phyloP scores from a whole-genome alignment of 30 jellyfish, hydroid and myxozoan species.

The Rhopilema esculentum region DNA sequence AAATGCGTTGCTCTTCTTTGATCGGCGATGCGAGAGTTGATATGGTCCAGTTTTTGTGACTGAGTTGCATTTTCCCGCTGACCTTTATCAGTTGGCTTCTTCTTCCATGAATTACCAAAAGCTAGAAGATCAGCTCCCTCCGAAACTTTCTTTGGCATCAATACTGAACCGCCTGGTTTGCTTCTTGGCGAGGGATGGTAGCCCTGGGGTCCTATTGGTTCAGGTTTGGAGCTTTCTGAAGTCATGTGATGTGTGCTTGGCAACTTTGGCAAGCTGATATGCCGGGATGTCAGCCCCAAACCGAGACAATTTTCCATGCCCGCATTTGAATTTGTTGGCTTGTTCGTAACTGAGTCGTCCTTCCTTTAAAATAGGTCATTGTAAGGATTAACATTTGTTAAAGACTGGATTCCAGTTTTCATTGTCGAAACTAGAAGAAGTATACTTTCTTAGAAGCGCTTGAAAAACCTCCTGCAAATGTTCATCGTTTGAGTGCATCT shows the following conservation, averaged over 20 bases:
- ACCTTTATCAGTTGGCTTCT: not conserved
- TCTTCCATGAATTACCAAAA: conserved; percentile 2
- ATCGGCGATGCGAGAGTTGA: not conserved
- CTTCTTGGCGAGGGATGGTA: not conserved
- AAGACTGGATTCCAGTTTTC: too few species aligned
- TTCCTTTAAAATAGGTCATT: not conserved
- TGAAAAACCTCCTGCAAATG: too few species aligned
- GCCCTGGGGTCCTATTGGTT: not conserved
- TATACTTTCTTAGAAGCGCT: too few species aligned
- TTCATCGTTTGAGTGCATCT: too few species aligned
- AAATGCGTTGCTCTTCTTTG: not conserved
- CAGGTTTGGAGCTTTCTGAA: not conserved
- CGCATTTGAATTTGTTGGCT: not conserved
- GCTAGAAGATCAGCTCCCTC: not conserved
- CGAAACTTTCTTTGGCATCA: not conserved
- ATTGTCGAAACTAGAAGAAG: too few species aligned
- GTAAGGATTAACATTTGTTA: too few species aligned
- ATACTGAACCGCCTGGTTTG: not conserved
- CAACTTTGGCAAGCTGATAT: conserved; percentile 7
- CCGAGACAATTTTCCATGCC: not conserved
- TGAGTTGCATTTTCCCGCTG: not conserved
- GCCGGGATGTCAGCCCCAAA: conserved; percentile 17
- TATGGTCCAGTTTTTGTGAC: not conserved
- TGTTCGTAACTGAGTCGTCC: not conserved
- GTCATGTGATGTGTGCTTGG: not conserved